A percentile compares a stretch with the other conserved stretches of the same genome.
Evolutionary conservation across 2,797 vertebrate species (phyloP).

Genomic region (Takifugu ocellatus): DNA sequence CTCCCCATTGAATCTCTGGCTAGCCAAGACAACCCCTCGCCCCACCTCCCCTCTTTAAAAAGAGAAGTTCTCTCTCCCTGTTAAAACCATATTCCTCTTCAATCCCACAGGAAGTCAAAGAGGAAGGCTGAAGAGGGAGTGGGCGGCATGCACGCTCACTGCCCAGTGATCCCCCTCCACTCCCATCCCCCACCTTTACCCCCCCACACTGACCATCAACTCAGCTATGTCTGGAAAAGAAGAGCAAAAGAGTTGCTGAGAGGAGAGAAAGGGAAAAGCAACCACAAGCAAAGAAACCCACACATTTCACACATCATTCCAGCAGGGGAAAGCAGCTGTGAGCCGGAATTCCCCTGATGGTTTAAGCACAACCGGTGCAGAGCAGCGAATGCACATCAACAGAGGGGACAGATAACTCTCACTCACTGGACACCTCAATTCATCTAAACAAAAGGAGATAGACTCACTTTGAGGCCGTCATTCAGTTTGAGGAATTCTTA

Average conservation of each 20-base stretch:
- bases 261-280: constrained; percentile 46
- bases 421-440: constrained; percentile 32
- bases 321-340: constrained; percentile 68
- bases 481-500: constrained; percentile 59
- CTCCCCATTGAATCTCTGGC: constrained; percentile 49
- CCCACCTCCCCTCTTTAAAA: background rate
- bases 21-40: constrained; percentile 47
- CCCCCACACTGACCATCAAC: constrained; percentile 22
- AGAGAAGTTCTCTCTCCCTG: constrained; percentile 46
- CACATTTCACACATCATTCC: constrained; percentile 74
- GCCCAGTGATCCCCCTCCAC: constrained; percentile 3
- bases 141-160: constrained; percentile 52
- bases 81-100: constrained; percentile 71
- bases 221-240: constrained; percentile 57
- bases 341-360: constrained; percentile 66
- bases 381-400: constrained; percentile 38
- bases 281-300: constrained; percentile 63
- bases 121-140: constrained; percentile 66
- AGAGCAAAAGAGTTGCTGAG: constrained; percentile 27
- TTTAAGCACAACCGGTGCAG: constrained; percentile 52
- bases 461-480: constrained; percentile 41
- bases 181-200: background rate
- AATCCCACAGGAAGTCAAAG: constrained; percentile 72
- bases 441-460: constrained; percentile 52
- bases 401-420: constrained; percentile 53